These are phyloP conservation scores for Pelusios castaneus DNA, from an alignment of 2,113 vertebrate species.

Conservation along the genomic window DNA sequence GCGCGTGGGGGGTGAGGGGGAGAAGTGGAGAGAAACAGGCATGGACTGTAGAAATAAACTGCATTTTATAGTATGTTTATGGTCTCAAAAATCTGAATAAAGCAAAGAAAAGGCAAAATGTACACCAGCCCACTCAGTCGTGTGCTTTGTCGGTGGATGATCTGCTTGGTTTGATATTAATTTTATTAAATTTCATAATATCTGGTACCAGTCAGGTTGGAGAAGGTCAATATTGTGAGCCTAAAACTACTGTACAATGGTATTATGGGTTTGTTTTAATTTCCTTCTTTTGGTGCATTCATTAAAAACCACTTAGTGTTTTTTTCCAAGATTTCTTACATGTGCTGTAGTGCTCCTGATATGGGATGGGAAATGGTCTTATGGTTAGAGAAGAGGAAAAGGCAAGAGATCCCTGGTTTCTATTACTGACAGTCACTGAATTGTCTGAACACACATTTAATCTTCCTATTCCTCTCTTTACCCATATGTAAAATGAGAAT, in stretches of 20 bases:
- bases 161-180: not conserved
- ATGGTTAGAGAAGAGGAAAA: not conserved
- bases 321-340: not conserved
- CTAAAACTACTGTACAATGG: not conserved
- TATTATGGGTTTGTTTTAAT: not conserved
- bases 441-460: accelerated
- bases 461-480: not conserved
- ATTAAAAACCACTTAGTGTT: not conserved
- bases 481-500: not conserved
- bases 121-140: not conserved
- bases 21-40: conserved; percentile 7
- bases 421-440: not conserved
- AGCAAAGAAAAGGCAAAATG: not conserved
- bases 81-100: not conserved
- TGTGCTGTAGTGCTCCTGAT: not conserved
- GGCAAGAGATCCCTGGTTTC: not conserved
- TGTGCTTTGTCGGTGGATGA: not conserved
- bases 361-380: not conserved
- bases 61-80: not conserved
- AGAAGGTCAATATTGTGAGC: not conserved
- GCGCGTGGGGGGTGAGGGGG: no score
- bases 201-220: not conserved
- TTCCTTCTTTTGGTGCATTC: not conserved
- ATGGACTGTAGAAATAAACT: not conserved
- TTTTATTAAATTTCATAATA: not conserved